Conservation (phyloP, 1,140 invertebrate species). For the Drusus annulatus region DNA sequence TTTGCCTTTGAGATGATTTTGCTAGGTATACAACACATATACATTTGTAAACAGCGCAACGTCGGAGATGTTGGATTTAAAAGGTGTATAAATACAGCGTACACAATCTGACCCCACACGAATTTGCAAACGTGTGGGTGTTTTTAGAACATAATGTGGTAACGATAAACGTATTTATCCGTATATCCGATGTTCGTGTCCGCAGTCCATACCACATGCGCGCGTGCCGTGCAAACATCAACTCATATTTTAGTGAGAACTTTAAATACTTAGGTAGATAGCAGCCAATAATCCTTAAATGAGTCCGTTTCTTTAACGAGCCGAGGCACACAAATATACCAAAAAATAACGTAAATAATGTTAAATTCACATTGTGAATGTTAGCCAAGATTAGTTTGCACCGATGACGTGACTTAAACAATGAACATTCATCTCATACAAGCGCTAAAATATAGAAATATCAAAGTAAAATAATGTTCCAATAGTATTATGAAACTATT, state of each 20-base stretch:
- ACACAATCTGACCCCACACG: constrained; percentile 12
- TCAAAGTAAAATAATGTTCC: neutral
- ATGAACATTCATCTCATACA: neutral
- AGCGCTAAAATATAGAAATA: neutral
- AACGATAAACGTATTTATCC: neutral
- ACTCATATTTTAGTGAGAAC: neutral
- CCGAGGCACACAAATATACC: neutral
- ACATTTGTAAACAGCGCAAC: neutral
- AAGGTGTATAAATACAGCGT: neutral
- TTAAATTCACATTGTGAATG: neutral
- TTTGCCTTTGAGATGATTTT: too few relatives aligned
- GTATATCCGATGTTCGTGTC: neutral
- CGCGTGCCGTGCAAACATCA: neutral
- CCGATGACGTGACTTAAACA: constrained; percentile 3
- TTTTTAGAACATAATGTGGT: neutral
- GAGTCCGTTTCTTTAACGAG: constrained; percentile 7
- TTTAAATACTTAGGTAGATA: constrained; percentile 1
- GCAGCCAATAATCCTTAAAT: neutral
- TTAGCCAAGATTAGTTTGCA: neutral
- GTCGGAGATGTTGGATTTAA: neutral
- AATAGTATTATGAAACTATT: too few relatives aligned
- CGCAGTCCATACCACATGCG: neutral
- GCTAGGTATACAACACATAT: too few relatives aligned
- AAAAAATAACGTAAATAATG: neutral
- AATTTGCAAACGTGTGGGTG: constrained; percentile 2